Base-by-base conservation (phyloP, 2,797 vertebrate genomes). In the Hylomyscus alleni region DNA sequence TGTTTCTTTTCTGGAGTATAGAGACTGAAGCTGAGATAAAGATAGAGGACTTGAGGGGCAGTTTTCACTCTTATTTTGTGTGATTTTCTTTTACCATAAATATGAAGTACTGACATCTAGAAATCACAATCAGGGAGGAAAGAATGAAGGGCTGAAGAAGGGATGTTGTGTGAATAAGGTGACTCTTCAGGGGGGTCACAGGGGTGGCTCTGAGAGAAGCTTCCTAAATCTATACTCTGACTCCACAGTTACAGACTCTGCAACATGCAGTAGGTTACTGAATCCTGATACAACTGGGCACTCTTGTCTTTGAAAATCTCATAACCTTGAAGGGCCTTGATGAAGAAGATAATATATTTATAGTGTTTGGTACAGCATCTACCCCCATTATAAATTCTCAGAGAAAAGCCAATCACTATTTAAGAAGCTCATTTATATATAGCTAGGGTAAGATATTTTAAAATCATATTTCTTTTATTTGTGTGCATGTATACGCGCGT, bases 291-390 rank as follows among this genome's bases (percentile, higher is more conserved):
- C 1, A 2, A 10, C 19, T 22, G 56, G 91, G 69, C 1, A 67
- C 69, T 37, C 62, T 96, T 90, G 52, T 83, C 56, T 89, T 37
- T 80, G 54, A 80, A 96, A 92, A 50, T 40, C 75, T 4, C 37
- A 52, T 82, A 86, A 84, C 24, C 20, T 52, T 65, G 20, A 54
- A 86, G 81, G 56, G 37, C 31, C 62, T 20, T 89, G 89, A 75
- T 58, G 89, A 89, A 75, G 6, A 67, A 86, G 86, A 62, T 78
- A 80, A 83, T 72, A 40, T 65, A 40, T 77, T 40, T 73, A 20
- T 3, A 15, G 26, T 24, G 6, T 90, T 82, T 6, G 40, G 13
- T 4, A 19, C 10, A 5, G 17, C 44, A 3, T 83, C 76, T 67
- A 56, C 60, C 6, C 6, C 20, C n/a, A 24, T 17, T 54, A 5